These are phyloP conservation scores for Auanema freiburgensis DNA, from an alignment of 2,888 invertebrate genomes.

Conservation along the genomic window DNA sequence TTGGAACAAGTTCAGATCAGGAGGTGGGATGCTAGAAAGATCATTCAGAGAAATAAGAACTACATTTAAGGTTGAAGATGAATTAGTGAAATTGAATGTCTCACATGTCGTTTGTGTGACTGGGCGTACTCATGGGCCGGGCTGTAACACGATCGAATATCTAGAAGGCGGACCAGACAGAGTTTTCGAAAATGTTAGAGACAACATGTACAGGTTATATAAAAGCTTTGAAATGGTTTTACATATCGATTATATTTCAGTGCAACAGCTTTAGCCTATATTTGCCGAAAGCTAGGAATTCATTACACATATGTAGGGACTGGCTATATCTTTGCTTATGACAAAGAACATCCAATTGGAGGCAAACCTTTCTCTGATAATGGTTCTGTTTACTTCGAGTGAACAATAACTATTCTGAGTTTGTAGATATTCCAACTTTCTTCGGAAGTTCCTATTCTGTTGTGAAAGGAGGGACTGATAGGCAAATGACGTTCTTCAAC, in stretches of 20 bases:
- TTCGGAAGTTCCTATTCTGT: slow-evolving; percentile 63
- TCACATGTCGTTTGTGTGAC: slow-evolving; percentile 64
- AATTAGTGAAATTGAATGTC: slow-evolving; percentile 47
- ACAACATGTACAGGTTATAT: slow-evolving; percentile 56
- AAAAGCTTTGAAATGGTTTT: slow-evolving; percentile 4
- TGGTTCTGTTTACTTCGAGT: slow-evolving; percentile 27
- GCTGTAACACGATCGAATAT: slow-evolving; percentile 60
- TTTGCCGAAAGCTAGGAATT: slow-evolving; percentile 51
- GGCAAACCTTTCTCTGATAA: slow-evolving; percentile 50
- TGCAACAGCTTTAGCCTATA: slow-evolving; percentile 51
- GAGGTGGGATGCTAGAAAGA: slow-evolving; percentile 35
- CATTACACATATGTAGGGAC: slow-evolving; percentile 64
- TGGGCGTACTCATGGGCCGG: slow-evolving; percentile 50
- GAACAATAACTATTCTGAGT: not conserved
- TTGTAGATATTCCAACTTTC: slow-evolving; percentile 58
- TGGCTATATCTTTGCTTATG: slow-evolving; percentile 63
- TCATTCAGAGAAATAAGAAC: not conserved
- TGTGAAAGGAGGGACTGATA: slow-evolving; percentile 62
- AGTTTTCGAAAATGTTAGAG: slow-evolving; percentile 56
- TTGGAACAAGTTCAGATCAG: slow-evolving; percentile 50
- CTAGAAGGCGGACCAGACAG: slow-evolving; percentile 61
- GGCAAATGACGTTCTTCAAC: slow-evolving; percentile 45
- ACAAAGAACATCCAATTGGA: slow-evolving; percentile 59
- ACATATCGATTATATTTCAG: slow-evolving; percentile 25
- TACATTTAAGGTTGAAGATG: slow-evolving; percentile 49